Conservation (phyloP, 2,797 vertebrate genomes). For the Phoebastria nigripes region DNA sequence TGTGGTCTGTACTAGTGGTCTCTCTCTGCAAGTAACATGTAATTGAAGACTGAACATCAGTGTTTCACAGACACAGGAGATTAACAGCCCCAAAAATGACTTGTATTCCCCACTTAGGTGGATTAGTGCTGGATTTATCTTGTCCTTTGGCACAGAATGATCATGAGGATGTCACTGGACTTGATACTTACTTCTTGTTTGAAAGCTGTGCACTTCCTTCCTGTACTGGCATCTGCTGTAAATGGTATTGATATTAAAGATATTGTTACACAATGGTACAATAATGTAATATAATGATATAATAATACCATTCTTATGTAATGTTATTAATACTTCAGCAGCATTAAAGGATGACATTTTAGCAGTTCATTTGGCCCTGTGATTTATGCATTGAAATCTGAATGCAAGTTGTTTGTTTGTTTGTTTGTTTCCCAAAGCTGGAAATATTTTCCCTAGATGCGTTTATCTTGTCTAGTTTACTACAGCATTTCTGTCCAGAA, state of each 20-base stretch:
- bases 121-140: neutral
- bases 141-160: neutral
- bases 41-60: neutral
- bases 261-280: neutral
- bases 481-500: neutral
- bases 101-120: neutral
- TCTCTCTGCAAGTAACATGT: neutral
- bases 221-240: neutral
- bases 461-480: neutral
- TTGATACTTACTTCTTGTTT: neutral
- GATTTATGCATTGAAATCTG: neutral
- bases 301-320: neutral
- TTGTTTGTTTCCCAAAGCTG: neutral
- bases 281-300: neutral
- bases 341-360: neutral
- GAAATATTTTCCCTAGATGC: neutral
- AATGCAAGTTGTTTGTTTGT: neutral
- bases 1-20: neutral
- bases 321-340: neutral
- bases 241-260: neutral
- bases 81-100: neutral
- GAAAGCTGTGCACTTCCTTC: neutral
- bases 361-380: neutral
- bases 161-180: neutral
- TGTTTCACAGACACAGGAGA: neutral